Conservation (phyloP, 2,797 vertebrate genomes). For the Microctenopoma steveboyesi region DNA sequence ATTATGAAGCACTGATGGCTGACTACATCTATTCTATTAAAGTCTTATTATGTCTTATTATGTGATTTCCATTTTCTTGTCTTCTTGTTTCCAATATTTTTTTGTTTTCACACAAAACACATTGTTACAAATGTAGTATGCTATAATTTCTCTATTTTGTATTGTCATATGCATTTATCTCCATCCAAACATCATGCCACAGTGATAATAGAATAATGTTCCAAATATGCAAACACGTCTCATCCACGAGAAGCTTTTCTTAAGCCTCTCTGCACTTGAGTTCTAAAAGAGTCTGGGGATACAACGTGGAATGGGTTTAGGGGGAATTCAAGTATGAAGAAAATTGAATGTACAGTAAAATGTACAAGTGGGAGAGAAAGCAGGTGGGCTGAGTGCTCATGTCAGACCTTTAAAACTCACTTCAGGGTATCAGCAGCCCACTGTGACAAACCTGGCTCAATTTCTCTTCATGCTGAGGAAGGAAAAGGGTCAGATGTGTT, state of each 20-base stretch:
- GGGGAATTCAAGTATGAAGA: constrained; percentile 49
- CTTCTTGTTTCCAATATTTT: constrained; percentile 4
- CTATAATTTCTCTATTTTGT: constrained; percentile 43
- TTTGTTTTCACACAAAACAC: constrained; percentile 47
- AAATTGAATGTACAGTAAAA: constrained; percentile 52
- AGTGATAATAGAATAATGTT: constrained; percentile 3
- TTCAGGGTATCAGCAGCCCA: constrained; percentile 20
- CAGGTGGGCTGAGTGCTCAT: constrained; percentile 49
- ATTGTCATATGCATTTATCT: constrained; percentile 34
- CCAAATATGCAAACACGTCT: constrained; percentile 42
- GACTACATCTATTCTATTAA: neutral
- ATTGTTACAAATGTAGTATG: constrained; percentile 4
- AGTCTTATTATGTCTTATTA: neutral
- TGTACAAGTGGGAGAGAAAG: constrained; percentile 36
- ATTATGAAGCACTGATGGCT: neutral
- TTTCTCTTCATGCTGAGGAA: constrained; percentile 20
- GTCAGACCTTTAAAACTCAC: constrained; percentile 48
- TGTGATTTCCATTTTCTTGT: constrained; percentile 16
- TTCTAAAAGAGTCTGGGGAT: constrained; percentile 48
- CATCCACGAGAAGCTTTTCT: constrained; percentile 38
- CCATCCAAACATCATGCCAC: constrained; percentile 38
- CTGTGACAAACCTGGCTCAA: constrained; percentile 41
- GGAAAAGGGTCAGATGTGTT: constrained; percentile 24
- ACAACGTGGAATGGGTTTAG: constrained; percentile 49
- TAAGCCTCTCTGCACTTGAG: constrained; percentile 14